Base-by-base conservation (phyloP, 2,888 invertebrate species). In the Carcina quercana region DNA sequence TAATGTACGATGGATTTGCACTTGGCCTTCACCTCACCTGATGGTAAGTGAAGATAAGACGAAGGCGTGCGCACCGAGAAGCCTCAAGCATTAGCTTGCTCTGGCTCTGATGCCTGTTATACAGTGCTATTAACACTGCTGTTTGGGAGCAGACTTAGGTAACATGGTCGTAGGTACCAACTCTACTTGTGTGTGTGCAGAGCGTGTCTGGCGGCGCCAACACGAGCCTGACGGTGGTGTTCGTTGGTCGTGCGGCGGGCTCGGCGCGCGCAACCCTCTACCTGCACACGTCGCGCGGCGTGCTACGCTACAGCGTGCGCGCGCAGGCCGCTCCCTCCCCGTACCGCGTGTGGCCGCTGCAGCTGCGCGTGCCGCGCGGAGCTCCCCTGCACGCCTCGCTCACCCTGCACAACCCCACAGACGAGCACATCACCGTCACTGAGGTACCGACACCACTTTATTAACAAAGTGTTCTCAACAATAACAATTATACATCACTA, bases 181-280 rank as follows among this genome's bases (percentile, higher is more conserved):
- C n/a, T n/a, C n/a, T n/a, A n/a, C n/a, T n/a, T n/a, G n/a, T 3
- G 15, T n/a, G 22, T 12, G 28, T 30, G 36, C 80, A 96, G 95
- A 88, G 91, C 67, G 89, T 98, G 67, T 91, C 93, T 56, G 95
- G 97, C 37, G 88, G 91, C 53, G 94, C 93, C 42, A 97, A 97
- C 74, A 97, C 98, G 43, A 91, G 95, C 42, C 97, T 98, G 82
- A 96, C 93, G 85, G 95, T 98, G 57, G 95, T 97, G 47, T 98
- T 96, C 86, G 87, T 98, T 55, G 97, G 97, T 19, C 88, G 97
- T 58, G 92, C 93, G 74, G 92, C 95, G 78, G 97, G 97, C 41
- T 89, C 88, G 59, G 91, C 94, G 45, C 89, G 94, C 69, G 94
- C 95, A 67, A 91, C 90, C 66, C 88, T 98, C 60, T 93, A 92